These are phyloP conservation scores for Lagocephalus sceleratus DNA, from an alignment of 2,797 vertebrate species.

Conservation along the genomic window DNA sequence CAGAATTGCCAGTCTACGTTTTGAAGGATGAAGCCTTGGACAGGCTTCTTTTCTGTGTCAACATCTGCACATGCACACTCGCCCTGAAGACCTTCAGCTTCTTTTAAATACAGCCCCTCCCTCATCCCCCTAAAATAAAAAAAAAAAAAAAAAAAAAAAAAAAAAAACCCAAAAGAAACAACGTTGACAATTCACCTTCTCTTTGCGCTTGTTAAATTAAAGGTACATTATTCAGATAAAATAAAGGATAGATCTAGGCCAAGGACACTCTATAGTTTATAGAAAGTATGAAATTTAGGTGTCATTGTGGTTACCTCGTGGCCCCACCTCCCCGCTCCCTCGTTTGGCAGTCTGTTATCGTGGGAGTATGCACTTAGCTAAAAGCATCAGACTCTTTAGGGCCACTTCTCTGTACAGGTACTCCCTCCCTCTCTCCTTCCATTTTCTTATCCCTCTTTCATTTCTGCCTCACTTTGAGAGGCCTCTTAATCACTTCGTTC, in stretches of 20 bases:
- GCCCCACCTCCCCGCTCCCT: slow-evolving; percentile 13
- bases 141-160: no score
- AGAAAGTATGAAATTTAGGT: slow-evolving; percentile 70
- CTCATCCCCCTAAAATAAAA: no score
- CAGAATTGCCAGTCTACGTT: slow-evolving; percentile 72
- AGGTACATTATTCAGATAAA: slow-evolving; percentile 52
- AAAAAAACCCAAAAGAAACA: slow-evolving; percentile 11
- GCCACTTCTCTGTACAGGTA: slow-evolving; percentile 65
- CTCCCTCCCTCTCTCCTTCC: slow-evolving; percentile 52
- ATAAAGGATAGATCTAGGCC: slow-evolving; percentile 68
- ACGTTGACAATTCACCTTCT: slow-evolving; percentile 51
- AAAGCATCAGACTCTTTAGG: slow-evolving; percentile 73
- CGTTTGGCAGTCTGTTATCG: slow-evolving; percentile 66
- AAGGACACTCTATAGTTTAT: slow-evolving; percentile 71
- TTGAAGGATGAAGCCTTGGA: slow-evolving; percentile 40
- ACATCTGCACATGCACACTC: background rate
- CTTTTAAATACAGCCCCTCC: slow-evolving; percentile 21
- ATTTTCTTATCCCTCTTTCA: slow-evolving; percentile 68
- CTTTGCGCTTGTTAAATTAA: slow-evolving; percentile 47
- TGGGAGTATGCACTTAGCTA: slow-evolving; percentile 73
- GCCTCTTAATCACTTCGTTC: slow-evolving; percentile 78
- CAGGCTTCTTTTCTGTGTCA: no score
- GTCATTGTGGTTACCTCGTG: slow-evolving; percentile 48
- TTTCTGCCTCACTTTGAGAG: slow-evolving; percentile 72
- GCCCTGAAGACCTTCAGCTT: slow-evolving; percentile 22